Base-by-base conservation (phyloP, 2,797 vertebrate genomes). In the Remorina albescens region DNA sequence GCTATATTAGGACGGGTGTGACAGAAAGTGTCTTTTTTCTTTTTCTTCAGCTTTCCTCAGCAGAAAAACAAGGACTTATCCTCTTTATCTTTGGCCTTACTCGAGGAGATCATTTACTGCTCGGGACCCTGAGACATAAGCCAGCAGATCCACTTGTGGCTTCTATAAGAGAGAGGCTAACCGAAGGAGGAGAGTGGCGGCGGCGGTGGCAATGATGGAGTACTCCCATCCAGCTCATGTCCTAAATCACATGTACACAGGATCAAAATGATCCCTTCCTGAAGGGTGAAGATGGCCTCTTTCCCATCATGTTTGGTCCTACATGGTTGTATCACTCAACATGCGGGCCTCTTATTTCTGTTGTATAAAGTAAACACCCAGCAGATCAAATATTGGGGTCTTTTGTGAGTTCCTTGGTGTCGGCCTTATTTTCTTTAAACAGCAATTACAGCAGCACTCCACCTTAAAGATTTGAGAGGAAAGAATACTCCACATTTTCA, bases 41-140 rank as follows among this genome's bases (percentile, higher is more conserved):
- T 73, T 76, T 60, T 59, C 62, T 78, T 64, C 51, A 21, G 84
- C 80, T 58, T 77, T 25, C 57, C 80, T 89, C 87, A 87, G 87
- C 89, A 86, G 47, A 86, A 88, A 86, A 67, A 36, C 46, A 2
- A 44, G 58, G 82, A 77, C 63, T 86, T 86, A 81, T 72, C 81
- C 81, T 71, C 79, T 84, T 90, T 88, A 88, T 89, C 86, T 88
- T 49, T 77, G 81, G 87, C 76, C 76, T 83, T 36, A 74, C 67
- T 76, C 83, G 72, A 89, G 82, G 74, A 83, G 86, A 91, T 89
- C 85, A 88, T 91, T 86, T 83, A 82, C 85, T 79, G 82, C 80
- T 86, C 80, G 62, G 61, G 71, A 87, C 75, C 74, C 79, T 71
- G 84, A 87, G 82, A 88, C 83, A 86, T 87, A 86, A 90, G 87